Conservation (phyloP, 2,113 vertebrate species). For the Vidua chalybeata region DNA sequence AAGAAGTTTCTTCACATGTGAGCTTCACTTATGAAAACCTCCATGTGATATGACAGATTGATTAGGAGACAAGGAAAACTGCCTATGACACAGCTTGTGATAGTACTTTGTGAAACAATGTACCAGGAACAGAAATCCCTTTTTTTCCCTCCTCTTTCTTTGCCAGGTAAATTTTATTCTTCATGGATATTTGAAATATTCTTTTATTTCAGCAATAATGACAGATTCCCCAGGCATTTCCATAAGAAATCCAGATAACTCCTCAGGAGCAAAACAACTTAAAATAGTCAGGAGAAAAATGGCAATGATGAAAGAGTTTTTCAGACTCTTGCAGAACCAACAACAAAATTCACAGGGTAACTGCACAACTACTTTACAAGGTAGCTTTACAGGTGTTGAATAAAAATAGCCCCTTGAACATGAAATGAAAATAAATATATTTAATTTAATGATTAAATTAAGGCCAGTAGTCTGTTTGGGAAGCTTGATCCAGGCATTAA, state of each 20-base stretch:
- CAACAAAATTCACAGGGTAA: neutral
- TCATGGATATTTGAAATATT: neutral
- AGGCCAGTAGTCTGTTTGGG: neutral
- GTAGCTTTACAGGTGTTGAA: neutral
- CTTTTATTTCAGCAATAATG: neutral
- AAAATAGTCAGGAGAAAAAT: neutral
- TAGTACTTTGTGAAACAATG: neutral
- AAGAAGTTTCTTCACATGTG: neutral
- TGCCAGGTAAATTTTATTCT: neutral
- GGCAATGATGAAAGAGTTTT: neutral
- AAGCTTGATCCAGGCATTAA: neutral
- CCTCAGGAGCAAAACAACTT: neutral
- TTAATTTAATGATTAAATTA: neutral
- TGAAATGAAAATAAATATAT: neutral
- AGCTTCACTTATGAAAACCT: neutral
- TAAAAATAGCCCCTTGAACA: neutral
- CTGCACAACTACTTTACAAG: accelerated
- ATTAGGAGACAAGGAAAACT: neutral
- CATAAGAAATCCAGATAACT: neutral
- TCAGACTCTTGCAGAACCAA: neutral
- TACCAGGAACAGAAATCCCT: neutral
- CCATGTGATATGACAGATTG: neutral
- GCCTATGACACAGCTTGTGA: neutral
- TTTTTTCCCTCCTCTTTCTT: accelerated
- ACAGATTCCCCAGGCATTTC: neutral